These are phyloP conservation scores for Halocynthia roretzi DNA, from an alignment of 23 tunicate species.

Conservation along the genomic window DNA sequence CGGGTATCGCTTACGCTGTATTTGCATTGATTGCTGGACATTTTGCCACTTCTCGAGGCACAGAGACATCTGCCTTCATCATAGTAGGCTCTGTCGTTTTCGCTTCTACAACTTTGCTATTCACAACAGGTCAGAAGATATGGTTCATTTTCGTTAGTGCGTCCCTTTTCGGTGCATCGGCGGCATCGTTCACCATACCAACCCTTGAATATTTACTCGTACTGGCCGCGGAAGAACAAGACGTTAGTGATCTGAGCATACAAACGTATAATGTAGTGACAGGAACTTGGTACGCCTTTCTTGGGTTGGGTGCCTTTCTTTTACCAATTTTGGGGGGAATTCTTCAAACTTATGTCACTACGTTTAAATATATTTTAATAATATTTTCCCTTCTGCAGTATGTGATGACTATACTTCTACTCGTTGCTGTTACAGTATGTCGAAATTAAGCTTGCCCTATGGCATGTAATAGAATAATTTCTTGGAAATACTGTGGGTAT, in stretches of 20 bases:
- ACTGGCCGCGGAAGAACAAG: background rate
- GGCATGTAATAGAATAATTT: no score
- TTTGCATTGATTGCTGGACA: conserved; percentile 2
- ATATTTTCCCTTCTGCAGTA: no score
- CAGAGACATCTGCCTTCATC: background rate
- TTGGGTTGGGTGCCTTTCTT: conserved; percentile 17
- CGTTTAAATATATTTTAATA: no score
- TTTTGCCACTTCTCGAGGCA: background rate
- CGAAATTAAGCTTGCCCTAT: no score
- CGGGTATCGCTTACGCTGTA: background rate
- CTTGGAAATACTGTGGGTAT: no score
- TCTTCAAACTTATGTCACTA: no score
- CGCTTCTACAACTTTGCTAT: background rate
- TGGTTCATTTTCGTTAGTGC: conserved; percentile 1
- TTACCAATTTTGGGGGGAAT: background rate
- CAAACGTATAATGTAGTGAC: background rate
- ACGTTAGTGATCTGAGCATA: conserved; percentile 2
- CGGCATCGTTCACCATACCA: background rate
- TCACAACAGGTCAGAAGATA: background rate
- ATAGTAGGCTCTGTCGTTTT: conserved; percentile 9
- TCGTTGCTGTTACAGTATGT: no score
- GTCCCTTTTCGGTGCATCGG: conserved; percentile 10
- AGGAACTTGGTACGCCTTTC: conserved; percentile 7
- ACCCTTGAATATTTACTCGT: background rate
- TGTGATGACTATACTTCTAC: no score